phyloP scores from a whole-genome alignment of 2,888 invertebrate species.

The Acrobasis suavella region DNA sequence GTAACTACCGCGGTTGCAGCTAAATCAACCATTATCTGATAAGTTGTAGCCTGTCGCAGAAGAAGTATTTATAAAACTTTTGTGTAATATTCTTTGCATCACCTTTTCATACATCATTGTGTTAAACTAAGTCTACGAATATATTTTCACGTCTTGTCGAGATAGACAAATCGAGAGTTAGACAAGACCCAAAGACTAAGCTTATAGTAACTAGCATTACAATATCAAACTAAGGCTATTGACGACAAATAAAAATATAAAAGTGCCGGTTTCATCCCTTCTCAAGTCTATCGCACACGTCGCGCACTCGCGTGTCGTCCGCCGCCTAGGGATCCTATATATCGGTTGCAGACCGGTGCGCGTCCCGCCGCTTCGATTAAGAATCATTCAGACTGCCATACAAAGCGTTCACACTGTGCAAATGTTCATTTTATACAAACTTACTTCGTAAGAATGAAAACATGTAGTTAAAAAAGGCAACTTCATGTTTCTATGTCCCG shows the following conservation, averaged over 20 bases:
- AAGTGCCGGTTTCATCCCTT: slow-evolving; percentile 30
- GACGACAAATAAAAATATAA: background rate
- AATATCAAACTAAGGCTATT: background rate
- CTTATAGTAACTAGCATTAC: no score
- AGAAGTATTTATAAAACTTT: no score
- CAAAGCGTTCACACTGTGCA: no score
- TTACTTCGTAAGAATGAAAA: no score
- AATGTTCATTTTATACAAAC: no score
- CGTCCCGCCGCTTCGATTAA: slow-evolving; percentile 61
- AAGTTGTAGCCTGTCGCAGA: slow-evolving; percentile 69
- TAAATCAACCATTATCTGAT: slow-evolving; percentile 78
- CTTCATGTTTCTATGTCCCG: no score
- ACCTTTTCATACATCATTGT: no score
- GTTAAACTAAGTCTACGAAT: no score
- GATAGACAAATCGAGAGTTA: no score
- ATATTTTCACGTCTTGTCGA: no score
- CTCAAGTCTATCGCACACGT: slow-evolving; percentile 43
- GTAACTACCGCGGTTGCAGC: slow-evolving; percentile 70
- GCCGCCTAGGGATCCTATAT: slow-evolving; percentile 42
- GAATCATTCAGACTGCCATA: slow-evolving; percentile 19
- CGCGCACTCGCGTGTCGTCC: slow-evolving; percentile 49
- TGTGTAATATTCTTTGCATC: no score
- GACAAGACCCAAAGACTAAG: background rate
- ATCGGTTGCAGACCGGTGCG: slow-evolving; percentile 50
- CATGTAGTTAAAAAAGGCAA: no score